Conservation (phyloP, 2,797 vertebrate species). For the Clarias fuscus region DNA sequence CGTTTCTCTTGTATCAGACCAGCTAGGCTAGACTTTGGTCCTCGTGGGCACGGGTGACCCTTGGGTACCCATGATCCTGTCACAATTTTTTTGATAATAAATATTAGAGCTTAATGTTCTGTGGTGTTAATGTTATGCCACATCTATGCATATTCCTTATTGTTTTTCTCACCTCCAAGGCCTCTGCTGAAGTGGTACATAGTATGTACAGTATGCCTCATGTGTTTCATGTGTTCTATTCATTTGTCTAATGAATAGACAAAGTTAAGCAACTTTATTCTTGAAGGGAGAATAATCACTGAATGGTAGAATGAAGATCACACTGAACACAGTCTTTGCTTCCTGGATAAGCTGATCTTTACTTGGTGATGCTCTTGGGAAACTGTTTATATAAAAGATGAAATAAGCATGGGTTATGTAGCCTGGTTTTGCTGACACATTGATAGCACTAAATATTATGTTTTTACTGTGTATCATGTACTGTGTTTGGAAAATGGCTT, state of each 20-base stretch:
- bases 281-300: background rate
- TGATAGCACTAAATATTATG: background rate
- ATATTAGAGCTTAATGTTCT: too few relatives aligned
- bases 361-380: background rate
- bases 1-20: too few relatives aligned
- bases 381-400: slow-evolving; percentile 1
- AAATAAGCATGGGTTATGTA: background rate
- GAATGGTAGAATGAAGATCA: background rate
- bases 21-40: too few relatives aligned
- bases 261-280: background rate
- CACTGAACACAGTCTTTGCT: too few relatives aligned
- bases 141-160: background rate
- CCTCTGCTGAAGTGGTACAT: background rate
- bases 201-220: background rate
- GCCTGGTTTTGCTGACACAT: background rate
- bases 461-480: background rate
- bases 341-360: too few relatives aligned
- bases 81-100: too few relatives aligned
- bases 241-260: background rate
- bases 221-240: background rate
- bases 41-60: too few relatives aligned
- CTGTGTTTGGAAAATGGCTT: background rate
- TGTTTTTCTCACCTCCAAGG: background rate
- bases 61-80: too few relatives aligned
- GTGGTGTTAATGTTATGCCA: too few relatives aligned